Conservation (phyloP, 1,140 invertebrate species). For the Venustaconcha ellipsiformis region DNA sequence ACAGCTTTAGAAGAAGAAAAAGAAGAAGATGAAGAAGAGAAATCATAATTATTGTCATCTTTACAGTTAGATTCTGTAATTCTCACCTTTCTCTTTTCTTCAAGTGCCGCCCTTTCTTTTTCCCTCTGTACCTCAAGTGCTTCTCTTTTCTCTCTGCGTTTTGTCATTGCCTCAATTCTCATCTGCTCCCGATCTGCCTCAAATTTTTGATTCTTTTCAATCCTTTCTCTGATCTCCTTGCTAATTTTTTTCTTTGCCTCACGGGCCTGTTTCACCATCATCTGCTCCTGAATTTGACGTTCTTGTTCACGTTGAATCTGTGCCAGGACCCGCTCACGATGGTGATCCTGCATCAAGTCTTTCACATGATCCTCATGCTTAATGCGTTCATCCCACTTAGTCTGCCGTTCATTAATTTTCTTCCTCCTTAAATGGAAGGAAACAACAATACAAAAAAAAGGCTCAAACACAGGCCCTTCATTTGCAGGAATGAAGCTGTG, state of each 20-base stretch:
- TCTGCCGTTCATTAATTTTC: slow-evolving; percentile 43
- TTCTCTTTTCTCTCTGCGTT: slow-evolving; percentile 54
- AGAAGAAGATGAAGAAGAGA: neutral
- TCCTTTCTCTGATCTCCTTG: slow-evolving; percentile 47
- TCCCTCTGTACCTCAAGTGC: slow-evolving; percentile 39
- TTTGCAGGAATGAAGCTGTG: neutral
- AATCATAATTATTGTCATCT: too few relatives aligned
- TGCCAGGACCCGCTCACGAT: slow-evolving; percentile 50
- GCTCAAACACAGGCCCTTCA: neutral
- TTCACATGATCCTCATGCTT: slow-evolving; percentile 51
- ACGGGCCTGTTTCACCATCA: slow-evolving; percentile 43
- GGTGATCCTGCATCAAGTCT: slow-evolving; percentile 59
- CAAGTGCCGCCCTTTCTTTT: slow-evolving; percentile 44
- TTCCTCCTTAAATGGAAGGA: slow-evolving; percentile 37
- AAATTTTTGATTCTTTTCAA: slow-evolving; percentile 48
- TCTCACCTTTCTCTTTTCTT: slow-evolving; percentile 51
- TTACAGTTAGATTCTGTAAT: neutral
- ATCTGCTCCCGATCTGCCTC: slow-evolving; percentile 47
- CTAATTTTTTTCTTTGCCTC: slow-evolving; percentile 62
- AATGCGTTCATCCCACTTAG: slow-evolving; percentile 45
- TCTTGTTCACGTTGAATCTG: slow-evolving; percentile 57
- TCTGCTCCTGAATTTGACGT: slow-evolving; percentile 51
- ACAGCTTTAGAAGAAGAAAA: too few relatives aligned
- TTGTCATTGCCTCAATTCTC: slow-evolving; percentile 51
- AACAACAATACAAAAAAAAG: neutral